Evolutionary conservation across 2,797 vertebrate genomes (phyloP).

Genomic region (Aplochiton taeniatus): DNA sequence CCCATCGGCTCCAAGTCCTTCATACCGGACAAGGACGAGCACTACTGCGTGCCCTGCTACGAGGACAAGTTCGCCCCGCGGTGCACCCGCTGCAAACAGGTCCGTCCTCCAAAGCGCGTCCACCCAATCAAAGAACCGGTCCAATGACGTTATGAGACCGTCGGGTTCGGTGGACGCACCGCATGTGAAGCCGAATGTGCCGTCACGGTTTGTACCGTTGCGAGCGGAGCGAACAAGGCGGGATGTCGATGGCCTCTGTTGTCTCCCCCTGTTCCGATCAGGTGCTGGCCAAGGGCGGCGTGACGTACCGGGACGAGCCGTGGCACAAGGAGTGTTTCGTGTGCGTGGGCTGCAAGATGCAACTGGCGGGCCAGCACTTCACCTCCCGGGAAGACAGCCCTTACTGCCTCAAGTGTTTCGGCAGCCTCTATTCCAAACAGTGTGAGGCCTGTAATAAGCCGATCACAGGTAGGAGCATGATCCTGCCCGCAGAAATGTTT

Average conservation of each 20-base stretch:
- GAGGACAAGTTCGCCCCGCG: constrained; percentile 99
- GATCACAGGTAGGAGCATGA: constrained; percentile 85
- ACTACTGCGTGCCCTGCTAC: constrained; percentile 97
- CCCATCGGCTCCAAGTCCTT: constrained; percentile 96
- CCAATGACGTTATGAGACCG: too few relatives aligned
- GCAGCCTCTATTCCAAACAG: constrained; percentile 97
- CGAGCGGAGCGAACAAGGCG: too few relatives aligned
- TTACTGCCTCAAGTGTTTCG: constrained; percentile 95
- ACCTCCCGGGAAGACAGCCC: constrained; percentile 96
- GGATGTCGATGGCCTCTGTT: background rate
- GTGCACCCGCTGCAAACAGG: constrained; percentile 97
- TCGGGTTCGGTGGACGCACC: too few relatives aligned
- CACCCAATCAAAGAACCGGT: background rate
- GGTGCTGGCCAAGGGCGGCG: constrained; percentile 95
- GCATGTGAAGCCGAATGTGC: too few relatives aligned
- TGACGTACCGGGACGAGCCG: constrained; percentile 96
- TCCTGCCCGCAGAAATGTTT: too few relatives aligned
- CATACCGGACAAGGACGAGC: constrained; percentile 94
- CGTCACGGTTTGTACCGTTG: too few relatives aligned
- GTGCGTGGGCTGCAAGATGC: constrained; percentile 91
- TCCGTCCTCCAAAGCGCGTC: constrained; percentile 46
- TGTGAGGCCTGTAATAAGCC: constrained; percentile 94
- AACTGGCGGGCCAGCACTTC: constrained; percentile 97
- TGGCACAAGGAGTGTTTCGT: constrained; percentile 99
- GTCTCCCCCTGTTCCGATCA: constrained; percentile 47